Evolutionary conservation across 2,888 invertebrate genomes (phyloP).

Genomic region (Acholoe squamosa): DNA sequence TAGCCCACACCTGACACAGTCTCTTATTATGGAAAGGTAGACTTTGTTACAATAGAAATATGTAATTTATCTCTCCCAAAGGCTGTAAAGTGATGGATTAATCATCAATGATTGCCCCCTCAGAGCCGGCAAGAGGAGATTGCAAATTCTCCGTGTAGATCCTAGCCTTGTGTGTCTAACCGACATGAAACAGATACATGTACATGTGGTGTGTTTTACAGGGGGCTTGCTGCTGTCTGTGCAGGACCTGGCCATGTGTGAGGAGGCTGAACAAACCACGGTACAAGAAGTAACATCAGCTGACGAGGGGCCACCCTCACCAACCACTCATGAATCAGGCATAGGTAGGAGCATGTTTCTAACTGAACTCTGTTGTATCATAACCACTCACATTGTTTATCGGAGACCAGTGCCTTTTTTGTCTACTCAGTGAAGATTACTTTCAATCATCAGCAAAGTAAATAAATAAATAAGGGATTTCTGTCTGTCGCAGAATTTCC

Average conservation of each 20-base stretch:
- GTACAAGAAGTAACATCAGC: conserved; percentile 67
- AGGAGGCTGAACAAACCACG: conserved; percentile 84
- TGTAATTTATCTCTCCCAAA: conserved; percentile 86
- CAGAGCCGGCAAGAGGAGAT: no score
- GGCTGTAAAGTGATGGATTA: no score
- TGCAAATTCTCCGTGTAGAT: no score
- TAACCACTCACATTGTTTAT: neutral
- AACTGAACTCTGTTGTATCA: neutral
- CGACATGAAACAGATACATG: no score
- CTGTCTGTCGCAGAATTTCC: no score
- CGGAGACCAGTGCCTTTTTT: neutral
- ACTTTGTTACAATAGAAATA: conserved; percentile 67
- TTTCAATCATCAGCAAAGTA: no score
- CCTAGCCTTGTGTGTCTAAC: no score
- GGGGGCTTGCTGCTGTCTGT: conserved; percentile 91
- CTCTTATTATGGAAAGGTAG: neutral
- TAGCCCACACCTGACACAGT: neutral
- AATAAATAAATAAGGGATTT: no score
- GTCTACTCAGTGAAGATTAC: no score
- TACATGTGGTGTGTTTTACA: no score
- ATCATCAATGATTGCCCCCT: no score
- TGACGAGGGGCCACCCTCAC: conserved; percentile 43
- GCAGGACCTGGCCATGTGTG: conserved; percentile 90
- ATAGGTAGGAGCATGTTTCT: neutral
- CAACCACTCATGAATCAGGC: conserved; percentile 49